Conservation (phyloP, 2,113 vertebrate species). For the Erythrocercus mccallii region DNA sequence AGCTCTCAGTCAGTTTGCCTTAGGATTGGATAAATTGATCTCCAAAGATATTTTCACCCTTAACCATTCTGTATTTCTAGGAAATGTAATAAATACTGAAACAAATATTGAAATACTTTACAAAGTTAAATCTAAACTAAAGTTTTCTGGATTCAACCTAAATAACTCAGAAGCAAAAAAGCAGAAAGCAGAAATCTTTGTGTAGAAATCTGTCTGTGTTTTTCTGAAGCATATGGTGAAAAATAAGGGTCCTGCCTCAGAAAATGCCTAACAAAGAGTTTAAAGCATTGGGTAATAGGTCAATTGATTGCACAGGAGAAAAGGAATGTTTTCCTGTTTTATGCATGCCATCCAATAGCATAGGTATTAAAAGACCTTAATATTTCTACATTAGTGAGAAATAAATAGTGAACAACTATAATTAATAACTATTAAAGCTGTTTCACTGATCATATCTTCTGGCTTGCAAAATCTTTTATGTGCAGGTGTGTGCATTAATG, state of each 20-base stretch:
- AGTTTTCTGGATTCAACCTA: not conserved
- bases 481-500: constrained; percentile 77
- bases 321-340: constrained; percentile 2
- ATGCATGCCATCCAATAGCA: constrained; percentile 30
- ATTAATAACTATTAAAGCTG: constrained; percentile 81
- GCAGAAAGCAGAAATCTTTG: not conserved
- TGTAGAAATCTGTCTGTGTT: not conserved
- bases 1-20: no score
- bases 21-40: not conserved
- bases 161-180: not conserved
- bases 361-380: constrained; percentile 57
- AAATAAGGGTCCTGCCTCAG: not conserved
- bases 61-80: not conserved
- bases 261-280: not conserved
- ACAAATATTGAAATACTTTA: not conserved
- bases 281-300: not conserved
- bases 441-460: constrained; percentile 78
- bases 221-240: not conserved
- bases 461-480: constrained; percentile 72
- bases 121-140: not conserved
- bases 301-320: constrained; percentile 38
- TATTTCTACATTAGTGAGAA: constrained; percentile 38
- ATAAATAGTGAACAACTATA: constrained; percentile 71
- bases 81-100: not conserved
- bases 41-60: not conserved